A percentile compares a stretch with the other conserved stretches of the same genome.
These are phyloP conservation scores for Oxyruncus cristatus DNA, from an alignment of 2,113 vertebrate genomes.

Conservation along the genomic window DNA sequence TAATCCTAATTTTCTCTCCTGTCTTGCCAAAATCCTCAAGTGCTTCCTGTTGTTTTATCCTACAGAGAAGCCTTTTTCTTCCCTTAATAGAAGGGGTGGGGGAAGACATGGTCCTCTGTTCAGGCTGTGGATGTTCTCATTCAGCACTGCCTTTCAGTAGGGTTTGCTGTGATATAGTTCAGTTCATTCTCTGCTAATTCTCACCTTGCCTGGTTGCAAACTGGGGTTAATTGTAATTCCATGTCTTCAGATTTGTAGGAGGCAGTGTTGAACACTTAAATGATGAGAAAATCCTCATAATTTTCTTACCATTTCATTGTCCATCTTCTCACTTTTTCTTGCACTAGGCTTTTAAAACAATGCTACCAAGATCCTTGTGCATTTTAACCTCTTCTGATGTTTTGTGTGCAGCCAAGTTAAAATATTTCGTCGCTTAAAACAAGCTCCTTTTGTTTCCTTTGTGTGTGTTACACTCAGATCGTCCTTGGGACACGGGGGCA, in stretches of 20 bases:
- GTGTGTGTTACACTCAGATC: neutral
- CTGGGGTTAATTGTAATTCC: neutral
- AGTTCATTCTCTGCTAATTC: neutral
- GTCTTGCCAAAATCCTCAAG: neutral
- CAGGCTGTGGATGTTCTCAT: neutral
- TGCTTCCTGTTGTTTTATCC: neutral
- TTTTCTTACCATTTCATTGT: neutral
- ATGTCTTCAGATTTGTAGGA: neutral
- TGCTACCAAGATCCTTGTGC: neutral
- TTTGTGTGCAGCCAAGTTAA: neutral
- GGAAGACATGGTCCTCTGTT: neutral
- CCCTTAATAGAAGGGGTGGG: neutral
- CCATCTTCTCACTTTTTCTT: neutral
- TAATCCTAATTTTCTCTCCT: neutral
- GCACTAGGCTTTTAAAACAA: neutral
- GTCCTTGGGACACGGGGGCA: fast-evolving
- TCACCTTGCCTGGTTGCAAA: neutral
- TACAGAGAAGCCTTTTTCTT: neutral
- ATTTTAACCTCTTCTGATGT: neutral
- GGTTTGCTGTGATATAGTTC: neutral
- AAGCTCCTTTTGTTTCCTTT: neutral
- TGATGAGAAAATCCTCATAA: neutral
- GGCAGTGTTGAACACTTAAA: neutral
- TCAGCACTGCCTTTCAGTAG: neutral
- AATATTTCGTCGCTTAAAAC: neutral